phyloP scores from a whole-genome alignment of 2,888 invertebrate species.

The Seira musarum region DNA sequence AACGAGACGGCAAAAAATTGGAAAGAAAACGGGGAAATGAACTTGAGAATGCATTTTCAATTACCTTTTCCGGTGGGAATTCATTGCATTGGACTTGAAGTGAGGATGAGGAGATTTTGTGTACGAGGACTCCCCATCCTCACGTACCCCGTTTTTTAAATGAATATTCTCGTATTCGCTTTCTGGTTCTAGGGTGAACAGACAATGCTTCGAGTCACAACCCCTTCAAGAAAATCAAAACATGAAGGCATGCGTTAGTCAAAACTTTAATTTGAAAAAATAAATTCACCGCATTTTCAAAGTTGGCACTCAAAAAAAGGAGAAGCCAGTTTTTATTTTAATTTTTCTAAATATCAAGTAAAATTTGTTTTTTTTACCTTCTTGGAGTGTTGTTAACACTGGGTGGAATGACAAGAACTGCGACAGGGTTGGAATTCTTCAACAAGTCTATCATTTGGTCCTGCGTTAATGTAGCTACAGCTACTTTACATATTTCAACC shows the following conservation, averaged over 20 bases:
- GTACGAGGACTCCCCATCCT: slow-evolving; percentile 63
- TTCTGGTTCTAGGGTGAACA: slow-evolving; percentile 64
- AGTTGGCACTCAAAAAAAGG: no score
- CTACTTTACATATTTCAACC: slow-evolving; percentile 92
- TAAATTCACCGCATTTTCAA: no score
- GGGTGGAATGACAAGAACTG: slow-evolving; percentile 86
- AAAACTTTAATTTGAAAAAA: slow-evolving; percentile 17
- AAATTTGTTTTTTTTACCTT: slow-evolving; percentile 72
- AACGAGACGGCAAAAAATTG: not conserved
- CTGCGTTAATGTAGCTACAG: slow-evolving; percentile 89
- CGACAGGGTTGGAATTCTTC: slow-evolving; percentile 90
- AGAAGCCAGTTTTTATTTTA: no score
- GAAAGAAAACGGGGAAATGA: slow-evolving; percentile 1
- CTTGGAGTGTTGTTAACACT: slow-evolving; percentile 80
- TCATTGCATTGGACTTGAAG: slow-evolving; percentile 64
- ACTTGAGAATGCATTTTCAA: not conserved
- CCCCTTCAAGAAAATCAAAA: slow-evolving; percentile 55
- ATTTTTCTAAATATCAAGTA: not conserved
- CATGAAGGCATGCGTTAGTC: not conserved
- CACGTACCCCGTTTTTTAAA: slow-evolving; percentile 68
- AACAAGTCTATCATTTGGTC: slow-evolving; percentile 94
- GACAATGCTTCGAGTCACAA: slow-evolving; percentile 67
- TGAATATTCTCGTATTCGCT: slow-evolving; percentile 68
- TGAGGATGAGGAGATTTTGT: slow-evolving; percentile 68
- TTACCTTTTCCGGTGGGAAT: slow-evolving; percentile 77